Evolutionary conservation across 2,113 vertebrate genomes (phyloP).

Genomic region (Dolichallabes microphthalmus): DNA sequence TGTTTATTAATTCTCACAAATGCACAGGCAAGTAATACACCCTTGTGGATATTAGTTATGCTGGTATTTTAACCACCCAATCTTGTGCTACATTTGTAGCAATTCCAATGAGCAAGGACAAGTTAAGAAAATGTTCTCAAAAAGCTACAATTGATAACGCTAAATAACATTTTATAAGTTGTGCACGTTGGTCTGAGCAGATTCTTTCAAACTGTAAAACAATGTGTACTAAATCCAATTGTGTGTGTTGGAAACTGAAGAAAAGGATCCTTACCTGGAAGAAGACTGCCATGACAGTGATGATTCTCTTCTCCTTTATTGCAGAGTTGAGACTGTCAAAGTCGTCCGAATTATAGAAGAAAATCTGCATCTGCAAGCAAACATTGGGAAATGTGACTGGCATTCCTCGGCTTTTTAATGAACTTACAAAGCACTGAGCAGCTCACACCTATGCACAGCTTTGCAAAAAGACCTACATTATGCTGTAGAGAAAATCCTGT

Average conservation of each 20-base stretch:
- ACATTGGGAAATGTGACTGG: slow-evolving; percentile 53
- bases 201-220: neutral
- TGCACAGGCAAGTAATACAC: neutral
- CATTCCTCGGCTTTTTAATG: slow-evolving; percentile 37
- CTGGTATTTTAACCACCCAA: neutral
- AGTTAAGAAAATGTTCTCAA: neutral
- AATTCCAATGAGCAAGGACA: neutral
- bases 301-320: slow-evolving; percentile 88
- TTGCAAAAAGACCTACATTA: slow-evolving; percentile 24
- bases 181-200: neutral
- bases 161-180: neutral
- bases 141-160: neutral
- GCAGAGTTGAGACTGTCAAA: slow-evolving; percentile 93
- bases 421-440: slow-evolving; percentile 27
- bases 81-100: neutral
- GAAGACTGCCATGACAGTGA: slow-evolving; percentile 92
- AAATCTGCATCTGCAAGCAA: slow-evolving; percentile 94
- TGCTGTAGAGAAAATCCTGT: slow-evolving; percentile 26
- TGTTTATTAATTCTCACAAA: neutral
- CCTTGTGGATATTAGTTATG: neutral
- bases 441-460: slow-evolving; percentile 38
- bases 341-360: slow-evolving; percentile 97
- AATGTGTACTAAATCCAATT: neutral
- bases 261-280: slow-evolving; percentile 81
- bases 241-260: neutral